Percentiles rank a stretch among this genome's conserved stretches.
Conservation (phyloP, 2,797 vertebrate species). For the Ispidina picta region DNA sequence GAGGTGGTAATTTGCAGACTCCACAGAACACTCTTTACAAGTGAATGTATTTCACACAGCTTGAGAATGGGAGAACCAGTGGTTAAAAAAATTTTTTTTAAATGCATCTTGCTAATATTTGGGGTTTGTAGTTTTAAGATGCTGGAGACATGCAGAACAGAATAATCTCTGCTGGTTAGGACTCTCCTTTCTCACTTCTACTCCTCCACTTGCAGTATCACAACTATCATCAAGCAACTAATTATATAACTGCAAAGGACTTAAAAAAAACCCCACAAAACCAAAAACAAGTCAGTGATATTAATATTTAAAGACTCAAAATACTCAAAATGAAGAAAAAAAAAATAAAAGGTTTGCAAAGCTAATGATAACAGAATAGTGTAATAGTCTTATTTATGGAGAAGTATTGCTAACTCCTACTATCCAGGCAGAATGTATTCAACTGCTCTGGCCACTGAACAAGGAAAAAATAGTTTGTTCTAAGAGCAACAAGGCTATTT, state of each 20-base stretch:
- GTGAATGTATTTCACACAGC: neutral
- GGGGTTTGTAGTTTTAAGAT: neutral
- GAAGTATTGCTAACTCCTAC: neutral
- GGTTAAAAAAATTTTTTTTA: neutral
- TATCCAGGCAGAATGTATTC: neutral
- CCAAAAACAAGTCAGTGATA: neutral
- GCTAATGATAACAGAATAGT: neutral
- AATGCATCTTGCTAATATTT: neutral
- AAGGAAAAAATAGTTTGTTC: neutral
- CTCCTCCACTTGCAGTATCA: conserved; percentile 33
- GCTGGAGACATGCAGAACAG: neutral
- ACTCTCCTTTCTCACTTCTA: conserved; percentile 15
- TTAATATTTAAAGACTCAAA: neutral
- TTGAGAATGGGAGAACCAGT: neutral
- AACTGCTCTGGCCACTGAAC: neutral
- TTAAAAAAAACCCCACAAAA: neutral
- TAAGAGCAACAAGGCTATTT: neutral
- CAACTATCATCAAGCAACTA: conserved; percentile 35
- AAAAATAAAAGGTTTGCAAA: neutral
- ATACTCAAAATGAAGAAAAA: neutral
- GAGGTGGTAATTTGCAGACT: neutral
- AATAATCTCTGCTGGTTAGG: conserved; percentile 5
- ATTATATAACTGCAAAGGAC: neutral
- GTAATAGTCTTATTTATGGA: neutral
- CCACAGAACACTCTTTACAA: neutral